phyloP scores from a whole-genome alignment of 1,140 invertebrate species.

The Lepidurus arcticus region DNA sequence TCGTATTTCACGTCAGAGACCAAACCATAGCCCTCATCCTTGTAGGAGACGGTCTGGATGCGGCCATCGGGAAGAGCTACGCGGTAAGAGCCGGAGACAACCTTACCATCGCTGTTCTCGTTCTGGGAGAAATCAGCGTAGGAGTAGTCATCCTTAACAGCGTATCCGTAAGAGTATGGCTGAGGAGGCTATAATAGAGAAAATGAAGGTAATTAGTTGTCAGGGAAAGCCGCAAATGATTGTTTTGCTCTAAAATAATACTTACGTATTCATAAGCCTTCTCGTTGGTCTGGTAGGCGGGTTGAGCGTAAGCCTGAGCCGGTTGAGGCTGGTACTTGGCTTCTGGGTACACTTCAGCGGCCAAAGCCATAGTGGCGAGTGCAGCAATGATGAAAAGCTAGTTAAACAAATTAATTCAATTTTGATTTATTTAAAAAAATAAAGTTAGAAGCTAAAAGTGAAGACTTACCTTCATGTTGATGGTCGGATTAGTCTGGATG shows the following conservation, averaged over 20 bases:
- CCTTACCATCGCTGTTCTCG: slow-evolving; percentile 33
- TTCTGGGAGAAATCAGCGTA: slow-evolving; percentile 34
- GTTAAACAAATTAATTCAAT: background rate
- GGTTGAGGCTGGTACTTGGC: background rate
- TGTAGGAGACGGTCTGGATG: slow-evolving; percentile 67
- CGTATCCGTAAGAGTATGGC: slow-evolving; percentile 24
- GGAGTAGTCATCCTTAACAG: slow-evolving; percentile 34
- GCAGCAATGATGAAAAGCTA: background rate
- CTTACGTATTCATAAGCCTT: slow-evolving; percentile 13
- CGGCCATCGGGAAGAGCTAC: slow-evolving; percentile 53
- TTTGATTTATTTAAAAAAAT: background rate
- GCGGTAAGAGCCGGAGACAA: slow-evolving; percentile 34
- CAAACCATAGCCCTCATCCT: slow-evolving; percentile 37
- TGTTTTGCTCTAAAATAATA: background rate
- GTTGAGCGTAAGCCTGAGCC: background rate
- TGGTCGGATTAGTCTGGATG: background rate
- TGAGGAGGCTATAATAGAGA: background rate
- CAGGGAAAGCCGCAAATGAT: background rate
- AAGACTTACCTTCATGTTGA: background rate
- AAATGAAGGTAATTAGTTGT: background rate
- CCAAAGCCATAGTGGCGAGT: background rate
- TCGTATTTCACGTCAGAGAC: slow-evolving; percentile 38
- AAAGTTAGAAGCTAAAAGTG: background rate
- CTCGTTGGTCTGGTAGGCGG: background rate
- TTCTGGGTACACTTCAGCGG: background rate